Evolutionary conservation across 2,888 invertebrate genomes (phyloP), one percentile per base, ranked within the genome.

Genomic region (Oxyscelio sp.): DNA sequence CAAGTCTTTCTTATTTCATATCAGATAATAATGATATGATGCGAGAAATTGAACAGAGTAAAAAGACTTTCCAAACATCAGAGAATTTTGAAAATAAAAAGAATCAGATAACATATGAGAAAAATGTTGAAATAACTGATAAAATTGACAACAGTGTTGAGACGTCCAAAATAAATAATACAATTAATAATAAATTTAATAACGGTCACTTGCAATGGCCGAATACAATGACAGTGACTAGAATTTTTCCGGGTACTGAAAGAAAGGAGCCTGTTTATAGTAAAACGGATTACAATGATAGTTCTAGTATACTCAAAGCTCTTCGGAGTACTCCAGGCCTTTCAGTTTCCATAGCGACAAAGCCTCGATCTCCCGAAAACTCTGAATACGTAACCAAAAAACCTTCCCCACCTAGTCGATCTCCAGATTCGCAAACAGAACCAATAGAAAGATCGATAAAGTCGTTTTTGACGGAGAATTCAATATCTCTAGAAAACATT

Each of bases 241-340:
- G 48, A 50, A 56, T 75, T 68, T 52, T 31, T 66, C 21, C 50
- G 66, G 73, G 66, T 17, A n/a, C 58, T 0, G 80, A 80, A 17
- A 80, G 79, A 31, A 77, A 75, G 17, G 71, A 75, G 50, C 48
- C 70, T 70, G 63, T 66, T 38, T 66, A 70, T 27, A 43, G 38
- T 13, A 68, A 88, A 50, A 83, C 87, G 40, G 87, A 90, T 79
- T 89, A 87, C 59, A 86, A 80, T 56, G 90, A 91, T n/a, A 92
- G 91, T 66, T 90, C 92, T 6, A 90, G 91, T 73, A 92, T 93
- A 8, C 87, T 93, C n/a, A 87, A 92, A 43, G 92, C 92, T 2
- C 87, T 93, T 9, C 90, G 91, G 22, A 93, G 92, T 3, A 93
- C 92, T 0, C 92, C 93, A 0, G 93, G 92, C 0, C 87, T 93